Conservation (phyloP, 2,797 vertebrate genomes). For the Malacoctenus gilli region DNA sequence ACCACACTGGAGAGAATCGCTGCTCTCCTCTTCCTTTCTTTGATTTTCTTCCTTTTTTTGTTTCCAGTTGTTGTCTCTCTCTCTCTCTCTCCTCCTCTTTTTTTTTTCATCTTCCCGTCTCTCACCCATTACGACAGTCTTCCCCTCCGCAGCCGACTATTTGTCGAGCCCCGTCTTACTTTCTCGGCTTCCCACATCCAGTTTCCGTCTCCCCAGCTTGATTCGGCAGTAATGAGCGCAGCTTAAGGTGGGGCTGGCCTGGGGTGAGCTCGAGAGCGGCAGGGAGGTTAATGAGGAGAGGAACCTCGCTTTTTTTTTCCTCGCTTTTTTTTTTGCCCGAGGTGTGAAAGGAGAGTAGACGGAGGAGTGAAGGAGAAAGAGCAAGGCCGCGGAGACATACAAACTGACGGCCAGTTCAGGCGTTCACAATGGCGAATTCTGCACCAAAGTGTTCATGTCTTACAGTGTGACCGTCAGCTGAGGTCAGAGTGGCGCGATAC, state of each 20-base stretch:
- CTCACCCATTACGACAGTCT: conserved; percentile 41
- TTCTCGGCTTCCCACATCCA: conserved; percentile 27
- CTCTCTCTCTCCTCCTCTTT: not conserved
- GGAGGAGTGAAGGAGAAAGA: conserved; percentile 37
- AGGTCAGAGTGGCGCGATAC: conserved; percentile 18
- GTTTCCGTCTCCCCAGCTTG: conserved; percentile 44
- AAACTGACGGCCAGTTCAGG: conserved; percentile 12
- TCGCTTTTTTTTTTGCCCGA: no score
- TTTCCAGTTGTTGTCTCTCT: conserved; percentile 39
- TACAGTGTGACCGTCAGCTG: conserved; percentile 11
- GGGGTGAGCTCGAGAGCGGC: conserved; percentile 69
- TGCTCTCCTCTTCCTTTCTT: conserved; percentile 29
- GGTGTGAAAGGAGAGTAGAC: conserved; percentile 61
- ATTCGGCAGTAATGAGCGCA: conserved; percentile 69
- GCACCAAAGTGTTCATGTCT: conserved; percentile 29
- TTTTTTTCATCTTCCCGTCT: conserved; percentile 32
- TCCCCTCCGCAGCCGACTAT: conserved; percentile 27
- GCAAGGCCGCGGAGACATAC: conserved; percentile 36
- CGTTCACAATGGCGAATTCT: not conserved
- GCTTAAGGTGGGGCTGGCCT: conserved; percentile 67
- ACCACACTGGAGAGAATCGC: conserved; percentile 41
- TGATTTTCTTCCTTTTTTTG: conserved; percentile 6
- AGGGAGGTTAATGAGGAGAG: conserved; percentile 79
- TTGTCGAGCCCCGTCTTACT: conserved; percentile 21
- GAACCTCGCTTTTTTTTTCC: conserved; percentile 76